phyloP scores from a whole-genome alignment of 2,797 vertebrate species.

The Chrysocyon brachyurus region DNA sequence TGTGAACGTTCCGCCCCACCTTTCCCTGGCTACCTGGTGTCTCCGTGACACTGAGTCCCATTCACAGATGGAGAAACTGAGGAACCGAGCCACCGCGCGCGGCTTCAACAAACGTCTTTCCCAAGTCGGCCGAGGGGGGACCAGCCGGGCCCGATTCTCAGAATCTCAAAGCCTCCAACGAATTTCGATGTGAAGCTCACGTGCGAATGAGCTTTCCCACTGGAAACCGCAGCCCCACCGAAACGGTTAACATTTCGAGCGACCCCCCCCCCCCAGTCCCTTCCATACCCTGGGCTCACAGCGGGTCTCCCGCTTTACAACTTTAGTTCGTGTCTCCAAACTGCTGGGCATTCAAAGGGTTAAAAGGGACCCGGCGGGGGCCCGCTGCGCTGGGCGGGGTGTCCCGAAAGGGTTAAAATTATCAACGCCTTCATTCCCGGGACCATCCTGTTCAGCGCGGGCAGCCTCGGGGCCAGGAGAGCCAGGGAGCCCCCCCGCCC shows the following conservation, averaged over 20 bases:
- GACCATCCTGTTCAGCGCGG: neutral
- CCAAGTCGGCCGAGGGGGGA: neutral
- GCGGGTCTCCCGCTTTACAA: neutral
- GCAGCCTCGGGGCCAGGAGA: neutral
- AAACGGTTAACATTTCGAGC: neutral
- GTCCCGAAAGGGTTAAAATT: conserved; percentile 80
- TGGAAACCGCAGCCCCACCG: neutral
- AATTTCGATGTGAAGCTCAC: neutral
- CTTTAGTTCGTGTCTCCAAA: neutral
- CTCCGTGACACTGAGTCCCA: neutral
- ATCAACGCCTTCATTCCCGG: neutral
- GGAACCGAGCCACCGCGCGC: neutral
- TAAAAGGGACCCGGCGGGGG: conserved; percentile 56
- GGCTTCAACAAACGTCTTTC: neutral
- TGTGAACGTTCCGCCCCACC: neutral
- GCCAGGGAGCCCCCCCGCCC: neutral
- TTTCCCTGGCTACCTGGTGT: neutral
- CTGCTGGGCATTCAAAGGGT: conserved; percentile 60
- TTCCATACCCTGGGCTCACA: neutral
- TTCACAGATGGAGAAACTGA: conserved; percentile 71
- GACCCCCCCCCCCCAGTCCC: neutral
- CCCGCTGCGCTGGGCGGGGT: neutral
- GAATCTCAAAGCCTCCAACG: neutral
- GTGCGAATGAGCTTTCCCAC: neutral
- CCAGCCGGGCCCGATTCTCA: neutral